Percentiles rank a stretch among this genome's conserved stretches.
Conservation (phyloP, 2,797 vertebrate species). For the Pogoniulus pusillus region DNA sequence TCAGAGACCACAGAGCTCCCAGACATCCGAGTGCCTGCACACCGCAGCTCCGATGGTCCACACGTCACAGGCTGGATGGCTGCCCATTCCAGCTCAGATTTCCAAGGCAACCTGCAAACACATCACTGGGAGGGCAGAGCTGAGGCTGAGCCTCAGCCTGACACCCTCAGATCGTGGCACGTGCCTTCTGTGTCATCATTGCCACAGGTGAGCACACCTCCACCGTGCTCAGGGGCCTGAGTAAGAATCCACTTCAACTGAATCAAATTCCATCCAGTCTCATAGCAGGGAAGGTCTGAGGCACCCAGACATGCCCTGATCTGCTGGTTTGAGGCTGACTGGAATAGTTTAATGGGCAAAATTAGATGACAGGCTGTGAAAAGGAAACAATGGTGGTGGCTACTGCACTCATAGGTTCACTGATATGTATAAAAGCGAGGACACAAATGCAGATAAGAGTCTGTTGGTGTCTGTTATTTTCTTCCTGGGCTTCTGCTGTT, state of each 20-base stretch:
- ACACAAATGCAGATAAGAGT: too few relatives aligned
- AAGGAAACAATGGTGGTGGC: too few relatives aligned
- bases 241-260: not conserved
- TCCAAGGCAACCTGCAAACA: constrained; percentile 1
- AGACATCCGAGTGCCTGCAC: not conserved
- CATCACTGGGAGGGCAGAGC: not conserved
- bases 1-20: not conserved
- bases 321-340: too few relatives aligned
- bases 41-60: not conserved
- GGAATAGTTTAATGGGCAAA: too few relatives aligned
- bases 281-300: not conserved
- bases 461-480: too few relatives aligned
- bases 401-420: too few relatives aligned
- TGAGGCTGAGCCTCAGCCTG: not conserved
- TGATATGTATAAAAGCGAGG: too few relatives aligned
- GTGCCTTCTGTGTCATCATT: not conserved
- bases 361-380: too few relatives aligned
- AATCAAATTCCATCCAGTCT: not conserved
- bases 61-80: not conserved
- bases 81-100: rapidly evolving
- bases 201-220: not conserved
- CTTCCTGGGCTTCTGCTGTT: too few relatives aligned
- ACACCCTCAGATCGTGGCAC: not conserved
- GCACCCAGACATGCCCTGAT: rapidly evolving
- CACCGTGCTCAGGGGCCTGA: rapidly evolving